These are phyloP conservation scores for Pycnonotus jocosus DNA, from an alignment of 2,113 vertebrate species.

Conservation along the genomic window DNA sequence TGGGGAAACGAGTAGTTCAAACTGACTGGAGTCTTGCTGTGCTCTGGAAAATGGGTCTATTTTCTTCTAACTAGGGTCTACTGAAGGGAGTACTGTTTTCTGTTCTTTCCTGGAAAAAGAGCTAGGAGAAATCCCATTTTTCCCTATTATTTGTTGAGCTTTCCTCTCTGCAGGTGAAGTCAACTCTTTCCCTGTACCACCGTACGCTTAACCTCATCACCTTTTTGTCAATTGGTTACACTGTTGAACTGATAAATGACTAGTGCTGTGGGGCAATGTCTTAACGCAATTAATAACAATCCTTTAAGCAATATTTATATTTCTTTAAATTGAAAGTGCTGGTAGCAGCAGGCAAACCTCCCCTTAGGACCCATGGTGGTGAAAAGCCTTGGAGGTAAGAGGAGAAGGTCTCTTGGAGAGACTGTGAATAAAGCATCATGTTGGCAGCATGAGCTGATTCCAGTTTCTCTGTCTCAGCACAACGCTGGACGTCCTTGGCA, in stretches of 20 bases:
- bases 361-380: neutral
- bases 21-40: neutral
- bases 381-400: neutral
- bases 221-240: neutral
- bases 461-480: neutral
- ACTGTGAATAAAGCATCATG: neutral
- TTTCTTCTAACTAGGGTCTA: neutral
- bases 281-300: neutral
- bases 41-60: neutral
- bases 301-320: neutral
- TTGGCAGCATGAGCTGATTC: neutral
- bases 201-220: neutral
- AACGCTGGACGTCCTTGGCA: neutral
- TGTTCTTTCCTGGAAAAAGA: neutral
- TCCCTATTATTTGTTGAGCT: neutral
- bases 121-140: neutral
- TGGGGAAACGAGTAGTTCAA: neutral
- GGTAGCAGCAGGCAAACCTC: neutral
- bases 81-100: neutral
- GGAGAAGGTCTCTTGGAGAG: neutral
- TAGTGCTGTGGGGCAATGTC: neutral
- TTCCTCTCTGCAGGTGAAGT: neutral
- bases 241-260: neutral
- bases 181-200: neutral
- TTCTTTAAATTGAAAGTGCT: neutral